Evolutionary conservation across 2,888 invertebrate species (phyloP), one percentile per base, ranked within the genome.

Genomic region (Emmelina monodactyla): DNA sequence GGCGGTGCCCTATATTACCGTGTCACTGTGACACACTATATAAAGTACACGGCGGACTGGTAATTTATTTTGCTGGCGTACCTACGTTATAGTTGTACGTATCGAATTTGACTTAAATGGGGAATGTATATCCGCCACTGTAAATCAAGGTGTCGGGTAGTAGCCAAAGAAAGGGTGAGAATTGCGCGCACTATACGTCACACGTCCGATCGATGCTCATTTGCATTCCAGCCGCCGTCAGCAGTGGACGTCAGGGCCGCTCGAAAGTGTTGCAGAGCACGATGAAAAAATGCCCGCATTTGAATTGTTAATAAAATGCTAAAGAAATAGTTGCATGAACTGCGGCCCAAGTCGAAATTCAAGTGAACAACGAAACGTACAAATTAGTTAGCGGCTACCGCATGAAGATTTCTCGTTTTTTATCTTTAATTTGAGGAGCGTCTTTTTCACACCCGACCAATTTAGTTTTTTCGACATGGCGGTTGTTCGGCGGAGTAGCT

Each of bases 91-190:
- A 62, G 54, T 58, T 42, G 61, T 59, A 63, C 63, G 61, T 66
- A 64, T 65, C 49, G 61, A 58, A 62, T 64, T 61, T 54, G 55
- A 47, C 40, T 44, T 50, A 46, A 68, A 65, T 61, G 62, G 67
- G 65, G 68, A 60, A 63, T 62, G 59, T 58, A 62, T 67, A 64
- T 70, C 72, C 70, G 69, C 68, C 65, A 69, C 65, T 71, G 72
- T 73, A 73, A 72, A 73, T 72, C 73, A 70, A 68, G 70, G 69
- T 58, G 62, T 62, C 63, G 73, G 76, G 76, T 78, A 75, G 78
- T 70, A 57, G 70, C 60, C 66, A 53, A 56, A 73, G 71, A 75
- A 76, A 71, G 75, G 78, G 78, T 69, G 76, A 73, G 72, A 72
- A 66, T 58, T 63, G 72, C 57, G 67, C 68, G 64, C 63, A 61